Conservation (phyloP, 1,140 invertebrate genomes). For the Hylyphantes graminicola region DNA sequence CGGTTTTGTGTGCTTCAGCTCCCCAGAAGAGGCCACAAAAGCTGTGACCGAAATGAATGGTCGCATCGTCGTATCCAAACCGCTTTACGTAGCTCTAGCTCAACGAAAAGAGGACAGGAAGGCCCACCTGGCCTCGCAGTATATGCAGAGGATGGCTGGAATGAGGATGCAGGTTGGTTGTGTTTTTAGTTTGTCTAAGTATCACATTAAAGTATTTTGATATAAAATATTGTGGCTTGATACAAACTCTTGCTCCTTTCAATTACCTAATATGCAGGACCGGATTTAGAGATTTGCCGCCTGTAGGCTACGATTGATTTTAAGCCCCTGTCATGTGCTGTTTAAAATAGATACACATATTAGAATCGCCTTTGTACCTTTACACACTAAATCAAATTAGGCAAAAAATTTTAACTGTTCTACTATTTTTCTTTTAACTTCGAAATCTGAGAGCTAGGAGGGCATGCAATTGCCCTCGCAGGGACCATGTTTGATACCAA, state of each 20-base stretch:
- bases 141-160: constrained; percentile 96
- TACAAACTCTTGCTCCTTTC: not conserved
- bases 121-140: constrained; percentile 95
- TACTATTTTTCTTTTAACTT: too few species aligned
- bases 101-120: constrained; percentile 99
- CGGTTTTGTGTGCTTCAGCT: constrained; percentile 99
- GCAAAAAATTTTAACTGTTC: too few species aligned
- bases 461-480: too few species aligned
- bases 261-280: too few species aligned
- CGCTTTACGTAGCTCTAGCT: constrained; percentile 97
- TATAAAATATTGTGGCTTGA: not conserved
- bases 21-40: constrained; percentile 98
- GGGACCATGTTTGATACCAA: too few species aligned
- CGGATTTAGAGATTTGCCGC: too few species aligned
- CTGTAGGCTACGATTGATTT: too few species aligned
- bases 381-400: too few species aligned
- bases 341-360: too few species aligned
- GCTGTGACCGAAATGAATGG: constrained; percentile 99
- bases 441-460: too few species aligned
- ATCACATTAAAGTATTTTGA: not conserved
- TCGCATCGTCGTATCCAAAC: constrained; percentile 94
- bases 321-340: too few species aligned
- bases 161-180: constrained; percentile 83
- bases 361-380: too few species aligned
- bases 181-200: not conserved